Evolutionary conservation across 2,888 invertebrate genomes (phyloP).

Genomic region (Bursaphelenchus okinawaensis): DNA sequence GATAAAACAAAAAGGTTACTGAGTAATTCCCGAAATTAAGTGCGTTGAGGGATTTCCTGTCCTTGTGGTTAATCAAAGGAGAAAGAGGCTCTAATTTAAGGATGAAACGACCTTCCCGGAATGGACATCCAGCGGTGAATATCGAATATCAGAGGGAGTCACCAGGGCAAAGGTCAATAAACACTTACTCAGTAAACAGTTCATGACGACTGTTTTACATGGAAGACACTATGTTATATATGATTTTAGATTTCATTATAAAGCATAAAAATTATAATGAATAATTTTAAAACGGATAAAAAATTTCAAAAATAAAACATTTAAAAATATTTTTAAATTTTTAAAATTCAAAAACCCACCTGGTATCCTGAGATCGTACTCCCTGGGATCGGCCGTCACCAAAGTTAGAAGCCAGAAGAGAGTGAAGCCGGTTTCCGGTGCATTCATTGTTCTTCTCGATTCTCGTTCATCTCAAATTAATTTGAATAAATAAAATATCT

Average conservation of each 20-base stretch:
- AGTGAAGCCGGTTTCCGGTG: background rate
- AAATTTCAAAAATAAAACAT: too few species aligned
- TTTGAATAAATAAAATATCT: background rate
- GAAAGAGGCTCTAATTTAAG: background rate
- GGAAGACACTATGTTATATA: too few species aligned
- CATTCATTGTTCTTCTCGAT: background rate
- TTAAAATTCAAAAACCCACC: too few species aligned
- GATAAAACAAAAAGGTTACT: too few species aligned
- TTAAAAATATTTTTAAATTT: too few species aligned
- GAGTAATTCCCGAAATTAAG: background rate
- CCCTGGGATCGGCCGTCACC: background rate
- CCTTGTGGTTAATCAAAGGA: background rate
- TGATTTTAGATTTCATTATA: too few species aligned
- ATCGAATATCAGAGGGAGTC: background rate
- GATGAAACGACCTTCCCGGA: background rate
- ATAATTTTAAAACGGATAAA: too few species aligned
- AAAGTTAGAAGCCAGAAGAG: background rate
- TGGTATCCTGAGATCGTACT: background rate
- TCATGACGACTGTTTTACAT: too few species aligned
- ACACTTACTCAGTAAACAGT: background rate
- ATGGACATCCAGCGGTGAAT: background rate
- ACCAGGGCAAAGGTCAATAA: background rate
- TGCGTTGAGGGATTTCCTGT: background rate
- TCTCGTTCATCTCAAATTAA: background rate
- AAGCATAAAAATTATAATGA: too few species aligned